Evolutionary conservation across 1,140 invertebrate species (phyloP).

Genomic region (Drosophila lini): DNA sequence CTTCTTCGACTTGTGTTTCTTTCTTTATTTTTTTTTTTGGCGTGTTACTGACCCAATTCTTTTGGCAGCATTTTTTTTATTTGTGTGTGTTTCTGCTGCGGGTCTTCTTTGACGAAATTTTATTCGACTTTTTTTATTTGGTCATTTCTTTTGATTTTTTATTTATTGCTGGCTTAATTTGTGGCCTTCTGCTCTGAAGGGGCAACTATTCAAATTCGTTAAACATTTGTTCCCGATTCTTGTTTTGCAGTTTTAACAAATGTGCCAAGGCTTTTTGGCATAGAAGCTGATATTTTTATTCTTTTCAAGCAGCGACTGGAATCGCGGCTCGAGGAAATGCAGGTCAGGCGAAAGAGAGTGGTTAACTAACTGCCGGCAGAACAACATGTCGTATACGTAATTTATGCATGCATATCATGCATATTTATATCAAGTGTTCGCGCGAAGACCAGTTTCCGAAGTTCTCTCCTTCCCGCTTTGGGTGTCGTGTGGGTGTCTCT

Average conservation of each 20-base stretch:
- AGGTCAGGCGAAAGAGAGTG: slow-evolving; percentile 47
- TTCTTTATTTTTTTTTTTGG: slow-evolving; percentile 53
- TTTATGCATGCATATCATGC: slow-evolving; percentile 74
- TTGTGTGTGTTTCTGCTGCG: neutral
- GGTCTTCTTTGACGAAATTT: slow-evolving; percentile 57
- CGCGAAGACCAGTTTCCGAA: slow-evolving; percentile 56
- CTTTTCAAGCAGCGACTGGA: slow-evolving; percentile 26
- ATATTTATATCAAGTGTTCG: slow-evolving; percentile 64
- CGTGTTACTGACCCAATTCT: slow-evolving; percentile 81
- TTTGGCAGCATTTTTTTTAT: slow-evolving; percentile 46
- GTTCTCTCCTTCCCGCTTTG: slow-evolving; percentile 12
- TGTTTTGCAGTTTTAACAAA: slow-evolving; percentile 51
- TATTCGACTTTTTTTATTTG: slow-evolving; percentile 52
- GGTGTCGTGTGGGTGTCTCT: slow-evolving; percentile 22
- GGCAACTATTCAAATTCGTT: slow-evolving; percentile 64
- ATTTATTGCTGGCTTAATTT: slow-evolving; percentile 79
- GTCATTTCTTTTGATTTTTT: slow-evolving; percentile 79
- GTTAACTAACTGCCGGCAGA: slow-evolving; percentile 38
- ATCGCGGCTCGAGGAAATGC: slow-evolving; percentile 42
- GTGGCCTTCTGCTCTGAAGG: slow-evolving; percentile 45
- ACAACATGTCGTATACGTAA: slow-evolving; percentile 74
- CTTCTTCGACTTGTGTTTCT: slow-evolving; percentile 36
- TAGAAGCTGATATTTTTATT: slow-evolving; percentile 2
- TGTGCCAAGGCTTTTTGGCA: slow-evolving; percentile 61
- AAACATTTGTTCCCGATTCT: slow-evolving; percentile 11